phyloP scores from a whole-genome alignment of 1,140 invertebrate genomes.

The Pseudomyrmex gracilis region DNA sequence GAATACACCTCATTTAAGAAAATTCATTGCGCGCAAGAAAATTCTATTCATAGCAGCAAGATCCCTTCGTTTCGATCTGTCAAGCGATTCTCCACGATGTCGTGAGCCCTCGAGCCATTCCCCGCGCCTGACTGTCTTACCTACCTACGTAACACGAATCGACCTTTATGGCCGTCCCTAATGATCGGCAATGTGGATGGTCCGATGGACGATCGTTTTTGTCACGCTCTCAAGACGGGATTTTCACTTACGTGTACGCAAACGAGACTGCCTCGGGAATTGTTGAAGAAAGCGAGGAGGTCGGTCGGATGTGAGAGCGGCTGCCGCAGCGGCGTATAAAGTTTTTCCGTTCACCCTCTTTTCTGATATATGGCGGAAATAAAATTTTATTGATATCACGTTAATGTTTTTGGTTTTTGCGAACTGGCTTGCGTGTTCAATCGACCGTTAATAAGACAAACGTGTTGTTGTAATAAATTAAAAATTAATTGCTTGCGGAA shows the following conservation, averaged over 20 bases:
- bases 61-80: not conserved
- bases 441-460: not conserved
- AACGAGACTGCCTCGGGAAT: constrained; percentile 59
- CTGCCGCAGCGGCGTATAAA: constrained; percentile 11
- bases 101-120: constrained; percentile 19
- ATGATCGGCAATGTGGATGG: constrained; percentile 68
- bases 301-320: not conserved
- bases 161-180: constrained; percentile 72
- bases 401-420: not conserved
- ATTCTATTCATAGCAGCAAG: constrained; percentile 24
- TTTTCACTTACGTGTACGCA: constrained; percentile 70
- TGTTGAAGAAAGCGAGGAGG: constrained; percentile 9
- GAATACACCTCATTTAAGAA: not conserved
- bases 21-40: constrained; percentile 13
- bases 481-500: not conserved
- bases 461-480: not conserved
- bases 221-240: constrained; percentile 50
- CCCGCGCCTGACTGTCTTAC: constrained; percentile 53
- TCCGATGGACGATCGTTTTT: constrained; percentile 62
- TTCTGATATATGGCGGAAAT: not conserved
- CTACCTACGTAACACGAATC: constrained; percentile 66
- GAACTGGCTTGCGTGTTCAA: not conserved
- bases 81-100: constrained; percentile 54
- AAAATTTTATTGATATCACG: not conserved
- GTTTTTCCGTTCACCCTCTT: not conserved